Evolutionary conservation across 1,140 invertebrate species (phyloP).

Genomic region (Helicoverpa zea): DNA sequence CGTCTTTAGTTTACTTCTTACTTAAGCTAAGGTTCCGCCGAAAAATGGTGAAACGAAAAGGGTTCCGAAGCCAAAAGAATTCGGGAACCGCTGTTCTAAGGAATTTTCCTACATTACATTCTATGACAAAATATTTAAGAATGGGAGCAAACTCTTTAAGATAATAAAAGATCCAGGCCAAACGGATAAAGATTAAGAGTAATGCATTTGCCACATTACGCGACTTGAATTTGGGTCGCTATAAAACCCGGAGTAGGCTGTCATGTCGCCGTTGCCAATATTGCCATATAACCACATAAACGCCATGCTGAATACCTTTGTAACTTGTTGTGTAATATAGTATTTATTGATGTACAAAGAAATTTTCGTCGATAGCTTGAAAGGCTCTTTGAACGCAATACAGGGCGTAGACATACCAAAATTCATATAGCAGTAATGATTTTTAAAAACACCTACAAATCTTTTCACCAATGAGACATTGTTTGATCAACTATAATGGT

Average conservation of each 20-base stretch:
- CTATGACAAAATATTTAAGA: background rate
- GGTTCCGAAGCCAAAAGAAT: too few species aligned
- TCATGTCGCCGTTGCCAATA: slow-evolving; percentile 14
- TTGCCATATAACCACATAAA: slow-evolving; percentile 16
- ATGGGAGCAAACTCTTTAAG: slow-evolving; percentile 9
- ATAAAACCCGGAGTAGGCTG: slow-evolving; percentile 28
- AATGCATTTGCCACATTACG: slow-evolving; percentile 44
- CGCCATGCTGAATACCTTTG: background rate
- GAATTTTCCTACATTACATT: background rate
- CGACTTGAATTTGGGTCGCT: slow-evolving; percentile 27
- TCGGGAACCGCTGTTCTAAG: too few species aligned
- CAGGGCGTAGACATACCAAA: too few species aligned
- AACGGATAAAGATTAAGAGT: slow-evolving; percentile 38
- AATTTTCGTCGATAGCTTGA: too few species aligned
- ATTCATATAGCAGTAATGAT: background rate
- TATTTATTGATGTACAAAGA: background rate
- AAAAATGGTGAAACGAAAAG: too few species aligned
- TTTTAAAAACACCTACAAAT: background rate
- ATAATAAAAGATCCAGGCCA: slow-evolving; percentile 17
- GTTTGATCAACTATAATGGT: background rate
- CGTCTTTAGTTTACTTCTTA: too few species aligned
- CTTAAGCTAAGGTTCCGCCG: too few species aligned
- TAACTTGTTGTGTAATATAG: background rate
- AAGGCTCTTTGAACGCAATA: too few species aligned
- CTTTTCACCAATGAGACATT: too few species aligned